Evolutionary conservation across 1,140 invertebrate genomes (phyloP), one percentile per base, ranked within the genome.

Genomic region (Spodoptera litura): DNA sequence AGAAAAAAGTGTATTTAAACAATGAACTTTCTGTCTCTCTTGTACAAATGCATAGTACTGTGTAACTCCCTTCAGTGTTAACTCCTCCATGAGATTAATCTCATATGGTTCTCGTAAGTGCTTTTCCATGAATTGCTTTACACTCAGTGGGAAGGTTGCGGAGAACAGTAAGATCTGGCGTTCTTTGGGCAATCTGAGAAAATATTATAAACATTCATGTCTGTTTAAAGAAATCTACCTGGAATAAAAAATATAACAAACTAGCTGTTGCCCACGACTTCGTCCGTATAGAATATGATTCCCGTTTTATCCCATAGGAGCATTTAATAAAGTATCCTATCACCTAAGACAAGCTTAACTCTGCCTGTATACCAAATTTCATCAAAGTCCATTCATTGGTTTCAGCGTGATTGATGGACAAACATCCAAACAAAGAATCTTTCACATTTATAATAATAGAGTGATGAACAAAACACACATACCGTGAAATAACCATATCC

Each of bases 41-140:
- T 99, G 99, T 82, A 99, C 99, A 96, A 99, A 99, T 87, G 99
- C 99, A 96, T 99, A 99, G 96, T 99, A 99, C 95, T 99, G 99
- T 84, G 99, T 99, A 70, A 99, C 99, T 94, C 99, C 99, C 95
- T 99, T 99, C 55, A 99, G 94, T 79, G 99, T 99, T 81, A 99
- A 95, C 94, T 99, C 99, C 92, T 99, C 99, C 99, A 99, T 99
- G 85, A 99, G 96, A 95, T 99, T 99, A 86, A 99, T 99, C 95
- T 99, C 99, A 93, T 99, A 99, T 61, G 99, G 99, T 94, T 99
- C 97, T 86, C 97, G 97, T 90, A 99, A 96, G 94, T 99, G 98
- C 94, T 99, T 99, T 91, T 97, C 97, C 99, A 99, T 99, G 93
- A 99, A 99, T 91, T 99, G 97, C 95, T 99, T 99, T n/a, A 99